Evolutionary conservation across 92 coral and sea anemone species (phyloP).

Genomic region (Scolanthus callimorphus): DNA sequence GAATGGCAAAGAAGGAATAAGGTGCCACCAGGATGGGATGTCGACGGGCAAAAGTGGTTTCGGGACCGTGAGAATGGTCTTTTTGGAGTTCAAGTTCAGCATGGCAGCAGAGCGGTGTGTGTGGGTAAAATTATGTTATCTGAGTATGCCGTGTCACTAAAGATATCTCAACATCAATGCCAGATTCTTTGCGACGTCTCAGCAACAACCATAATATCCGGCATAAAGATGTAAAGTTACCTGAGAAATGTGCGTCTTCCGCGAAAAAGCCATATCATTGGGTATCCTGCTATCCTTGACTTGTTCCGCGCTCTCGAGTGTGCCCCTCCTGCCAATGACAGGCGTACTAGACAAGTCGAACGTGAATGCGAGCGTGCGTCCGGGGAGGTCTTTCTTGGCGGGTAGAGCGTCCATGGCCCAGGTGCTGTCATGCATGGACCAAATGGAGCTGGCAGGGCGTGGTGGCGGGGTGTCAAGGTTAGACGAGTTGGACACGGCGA

Average conservation of each 20-base stretch:
- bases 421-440: slow-evolving; percentile 82
- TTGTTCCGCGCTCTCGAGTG: slow-evolving; percentile 44
- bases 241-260: slow-evolving; percentile 91
- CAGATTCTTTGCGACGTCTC: too few species aligned
- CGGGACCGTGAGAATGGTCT: too few species aligned
- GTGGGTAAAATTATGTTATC: too few species aligned
- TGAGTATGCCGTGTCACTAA: too few species aligned
- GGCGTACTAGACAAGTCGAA: slow-evolving; percentile 84
- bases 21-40: too few species aligned
- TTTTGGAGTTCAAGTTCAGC: too few species aligned
- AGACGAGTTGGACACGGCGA: slow-evolving; percentile 93
- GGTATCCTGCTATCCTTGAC: slow-evolving; percentile 43
- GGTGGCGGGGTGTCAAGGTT: slow-evolving; percentile 90
- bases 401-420: slow-evolving; percentile 85
- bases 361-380: slow-evolving; percentile 93
- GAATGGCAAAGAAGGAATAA: too few species aligned
- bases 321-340: slow-evolving; percentile 58
- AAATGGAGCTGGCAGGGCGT: slow-evolving; percentile 76
- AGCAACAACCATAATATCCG: too few species aligned
- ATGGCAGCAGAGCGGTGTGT: too few species aligned
- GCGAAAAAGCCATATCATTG: slow-evolving; percentile 73
- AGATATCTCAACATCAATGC: too few species aligned
- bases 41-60: too few species aligned
- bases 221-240: too few species aligned
- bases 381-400: slow-evolving; percentile 89